Evolutionary conservation across 2,113 vertebrate genomes (phyloP), one percentile per base, ranked within the genome.

Genomic region (Meles meles): DNA sequence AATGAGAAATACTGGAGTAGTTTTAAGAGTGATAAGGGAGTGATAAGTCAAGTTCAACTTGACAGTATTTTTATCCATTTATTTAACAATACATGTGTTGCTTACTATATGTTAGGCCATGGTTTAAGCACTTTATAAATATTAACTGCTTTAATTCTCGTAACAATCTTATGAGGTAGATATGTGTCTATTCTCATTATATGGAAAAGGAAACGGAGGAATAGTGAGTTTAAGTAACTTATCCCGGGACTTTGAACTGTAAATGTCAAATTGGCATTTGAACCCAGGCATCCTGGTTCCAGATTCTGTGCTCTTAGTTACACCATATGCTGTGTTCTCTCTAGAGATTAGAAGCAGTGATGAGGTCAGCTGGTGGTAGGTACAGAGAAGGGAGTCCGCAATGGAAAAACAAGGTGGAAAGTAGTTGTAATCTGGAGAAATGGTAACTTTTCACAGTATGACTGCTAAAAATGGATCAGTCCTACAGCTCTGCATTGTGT

Each of bases 381-480:
- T 88, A 29, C 59, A 79, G 42, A 86, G 29, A 88, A 83, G 49
- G 82, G 47, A 82, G 47, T 72, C 31, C 34, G 47, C 57, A 49
- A 1, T 80, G 74, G 37, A 44, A 83, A 97, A 95, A 90, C 61
- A 63, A 81, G 25, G 3, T 27, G 88, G 65, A 61, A 87, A 49
- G 18, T 85, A 39, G 57, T 76, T 84, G 18, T 71, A 69, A 80
- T 90, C 44, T 90, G 69, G 29, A 94, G 59, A 97, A 94, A 65
- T 74, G 29, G 89, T 71, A 96, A 92, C 83, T 57, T 97, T 95
- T 71, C 71, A 84, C 25, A 57, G 76, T 82, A 44, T 81, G 31
- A 6, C 76, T 39, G 42, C 81, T 95, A 83, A 69, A 93, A 97
- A 84, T 44, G 47, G 84, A 76, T 93, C 90, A 42, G 31, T 71